A percentile compares a stretch with the other conserved stretches of the same genome.
phyloP scores from a whole-genome alignment of 2,797 vertebrate species.

The Momotus momota region DNA sequence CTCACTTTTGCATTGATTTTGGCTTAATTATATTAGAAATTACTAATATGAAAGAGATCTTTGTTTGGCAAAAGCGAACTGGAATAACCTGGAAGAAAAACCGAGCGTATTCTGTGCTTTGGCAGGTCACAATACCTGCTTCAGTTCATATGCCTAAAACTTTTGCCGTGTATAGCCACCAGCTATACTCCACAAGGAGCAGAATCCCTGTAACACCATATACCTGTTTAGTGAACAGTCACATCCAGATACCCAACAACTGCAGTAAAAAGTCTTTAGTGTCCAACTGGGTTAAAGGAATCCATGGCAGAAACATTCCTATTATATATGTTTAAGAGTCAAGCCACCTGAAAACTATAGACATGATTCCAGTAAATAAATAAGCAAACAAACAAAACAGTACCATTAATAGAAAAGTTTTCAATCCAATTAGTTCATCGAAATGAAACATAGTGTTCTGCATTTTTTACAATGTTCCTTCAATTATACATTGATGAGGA shows the following conservation, averaged over 20 bases:
- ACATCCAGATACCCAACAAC: background rate
- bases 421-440: background rate
- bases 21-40: conserved; percentile 19
- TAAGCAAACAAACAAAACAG: background rate
- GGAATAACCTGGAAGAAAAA: conserved; percentile 2
- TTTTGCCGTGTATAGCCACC: background rate
- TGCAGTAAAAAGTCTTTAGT: background rate
- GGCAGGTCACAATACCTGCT: background rate
- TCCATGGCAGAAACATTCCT: background rate
- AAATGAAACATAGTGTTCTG: background rate
- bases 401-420: background rate
- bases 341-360: background rate
- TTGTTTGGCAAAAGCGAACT: background rate
- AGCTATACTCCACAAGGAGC: background rate
- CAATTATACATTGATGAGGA: background rate
- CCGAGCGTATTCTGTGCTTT: background rate
- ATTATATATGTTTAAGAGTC: background rate
- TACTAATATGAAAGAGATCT: background rate
- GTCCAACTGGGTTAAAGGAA: background rate
- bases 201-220: background rate
- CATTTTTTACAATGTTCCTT: background rate
- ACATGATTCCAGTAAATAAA: background rate
- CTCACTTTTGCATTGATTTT: conserved; percentile 53
- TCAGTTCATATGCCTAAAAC: background rate
- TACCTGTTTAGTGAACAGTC: background rate